Evolutionary conservation across 1,140 invertebrate genomes (phyloP), one percentile per base, ranked within the genome.

Genomic region (Diorhabda elongata): DNA sequence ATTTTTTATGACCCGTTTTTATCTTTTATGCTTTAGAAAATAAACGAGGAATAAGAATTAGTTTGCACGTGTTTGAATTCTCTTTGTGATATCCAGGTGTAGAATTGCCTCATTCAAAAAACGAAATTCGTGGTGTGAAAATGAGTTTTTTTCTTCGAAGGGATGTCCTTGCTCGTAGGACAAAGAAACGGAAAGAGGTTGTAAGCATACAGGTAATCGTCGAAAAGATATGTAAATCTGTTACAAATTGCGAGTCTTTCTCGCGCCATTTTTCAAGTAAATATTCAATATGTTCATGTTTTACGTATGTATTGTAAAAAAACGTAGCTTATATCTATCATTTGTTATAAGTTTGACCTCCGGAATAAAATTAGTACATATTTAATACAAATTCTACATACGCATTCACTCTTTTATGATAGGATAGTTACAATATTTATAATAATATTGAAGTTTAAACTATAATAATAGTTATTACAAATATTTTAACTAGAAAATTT

Each of bases 41-140:
- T 52, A 52, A 52, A 52, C n/a, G n/a, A 52, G 47, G 47, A 52
- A 52, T 52, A 52, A 52, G 47, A 52, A 52, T 52, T 52, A 52
- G 47, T 52, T n/a, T 52, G 47, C 47, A 52, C 47, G 47, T 52
- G 47, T 52, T 52, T 52, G 47, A 52, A 52, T 52, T n/a, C 4
- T 52, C 47, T 52, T 52, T 52, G 47, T 52, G 6, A 4, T 52
- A 52, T 52, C 47, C 47, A 52, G 47, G 47, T 52, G 47, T 52
- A 52, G 47, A 52, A 52, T 52, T 52, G 47, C 3, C 47, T 52
- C 47, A 52, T 52, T 52, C n/a, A 6, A 52, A 52, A 52, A 52
- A 52, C 26, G 47, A 52, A 52, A 52, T 52, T 52, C 47, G 2
- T 52, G 47, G 47, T 52, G 47, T 52, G 47, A 52, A 52, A 52